A percentile compares a stretch with the other conserved stretches of the same genome.
These are phyloP conservation scores for Campylomormyrus tamandua DNA, from an alignment of 2,113 vertebrate genomes.

Conservation along the genomic window DNA sequence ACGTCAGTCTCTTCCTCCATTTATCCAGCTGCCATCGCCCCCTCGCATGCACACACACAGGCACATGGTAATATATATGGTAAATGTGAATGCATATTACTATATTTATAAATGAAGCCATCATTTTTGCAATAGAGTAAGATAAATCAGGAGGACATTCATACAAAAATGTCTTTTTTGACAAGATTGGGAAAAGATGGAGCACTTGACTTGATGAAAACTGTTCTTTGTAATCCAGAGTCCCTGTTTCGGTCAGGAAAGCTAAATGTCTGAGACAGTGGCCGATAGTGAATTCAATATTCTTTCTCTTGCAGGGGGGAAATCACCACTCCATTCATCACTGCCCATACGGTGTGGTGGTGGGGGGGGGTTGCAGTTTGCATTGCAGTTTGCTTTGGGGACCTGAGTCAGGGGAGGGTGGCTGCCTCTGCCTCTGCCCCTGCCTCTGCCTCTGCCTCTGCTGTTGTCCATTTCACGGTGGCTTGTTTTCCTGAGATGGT, in stretches of 20 bases:
- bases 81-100: neutral
- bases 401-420: neutral
- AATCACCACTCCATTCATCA: constrained; percentile 20
- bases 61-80: neutral
- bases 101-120: neutral
- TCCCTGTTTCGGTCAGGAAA: neutral
- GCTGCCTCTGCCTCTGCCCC: no score
- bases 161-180: neutral
- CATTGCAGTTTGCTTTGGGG: neutral
- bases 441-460: no score
- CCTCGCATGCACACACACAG: neutral
- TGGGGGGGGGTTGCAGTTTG: neutral
- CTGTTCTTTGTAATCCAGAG: neutral
- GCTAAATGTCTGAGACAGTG: neutral
- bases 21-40: neutral
- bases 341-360: neutral
- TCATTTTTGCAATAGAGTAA: neutral
- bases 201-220: constrained; percentile 8
- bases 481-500: neutral
- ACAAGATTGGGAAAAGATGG: constrained; percentile 14
- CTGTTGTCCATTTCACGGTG: neutral
- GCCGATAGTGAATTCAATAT: constrained; percentile 22
- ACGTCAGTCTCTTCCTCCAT: neutral
- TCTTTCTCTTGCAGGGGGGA: constrained; percentile 4
- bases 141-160: neutral